Conservation (phyloP, 2,888 invertebrate genomes). For the Lepetodrilus schrolli region DNA sequence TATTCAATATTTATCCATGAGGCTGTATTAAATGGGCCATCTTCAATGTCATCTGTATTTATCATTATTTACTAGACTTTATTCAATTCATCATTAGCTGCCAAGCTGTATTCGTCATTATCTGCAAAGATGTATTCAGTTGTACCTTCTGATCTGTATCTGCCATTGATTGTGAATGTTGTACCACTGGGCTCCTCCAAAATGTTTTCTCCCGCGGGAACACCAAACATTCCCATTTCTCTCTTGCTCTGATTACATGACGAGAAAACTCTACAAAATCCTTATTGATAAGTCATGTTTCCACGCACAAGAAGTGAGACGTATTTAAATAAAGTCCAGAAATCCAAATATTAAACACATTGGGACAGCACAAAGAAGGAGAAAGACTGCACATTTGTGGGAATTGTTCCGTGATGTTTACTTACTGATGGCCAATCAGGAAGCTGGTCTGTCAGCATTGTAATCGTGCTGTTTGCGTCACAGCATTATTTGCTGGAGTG, state of each 20-base stretch:
- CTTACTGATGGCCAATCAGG: neutral
- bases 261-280: conserved; percentile 23
- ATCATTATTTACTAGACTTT: no score
- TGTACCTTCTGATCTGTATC: no score
- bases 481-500: neutral
- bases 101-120: no score
- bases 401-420: neutral
- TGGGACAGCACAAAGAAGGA: neutral
- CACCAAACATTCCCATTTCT: neutral
- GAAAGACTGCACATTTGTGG: neutral
- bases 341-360: conserved; percentile 15
- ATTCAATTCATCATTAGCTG: no score
- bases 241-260: conserved; percentile 24
- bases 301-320: conserved; percentile 8
- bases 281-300: conserved; percentile 26
- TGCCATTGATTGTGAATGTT: no score
- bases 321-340: conserved; percentile 12
- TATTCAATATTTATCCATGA: no score
- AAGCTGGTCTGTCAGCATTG: conserved; percentile 1
- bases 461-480: conserved; percentile 6
- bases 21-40: no score
- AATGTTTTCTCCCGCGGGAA: conserved; percentile 7
- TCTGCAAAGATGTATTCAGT: no score
- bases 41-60: no score
- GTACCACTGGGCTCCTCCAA: no score